These are phyloP conservation scores for Planiliza haematocheilus DNA, from an alignment of 2,113 vertebrate species.

Conservation along the genomic window DNA sequence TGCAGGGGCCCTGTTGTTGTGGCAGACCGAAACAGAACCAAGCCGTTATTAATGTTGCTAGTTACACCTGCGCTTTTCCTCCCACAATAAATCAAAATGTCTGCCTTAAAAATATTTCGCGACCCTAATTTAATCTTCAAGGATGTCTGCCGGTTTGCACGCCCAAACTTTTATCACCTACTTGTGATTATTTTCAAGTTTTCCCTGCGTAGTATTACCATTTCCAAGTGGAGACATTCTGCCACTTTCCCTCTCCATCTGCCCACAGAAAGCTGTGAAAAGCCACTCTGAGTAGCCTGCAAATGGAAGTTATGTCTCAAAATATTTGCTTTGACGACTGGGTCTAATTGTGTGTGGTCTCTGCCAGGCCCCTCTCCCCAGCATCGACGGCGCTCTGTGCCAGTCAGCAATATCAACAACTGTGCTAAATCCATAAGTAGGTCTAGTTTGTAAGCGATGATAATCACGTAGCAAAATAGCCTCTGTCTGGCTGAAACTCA, in stretches of 20 bases:
- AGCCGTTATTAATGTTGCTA: neutral
- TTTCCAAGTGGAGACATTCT: neutral
- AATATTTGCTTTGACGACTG: conserved; percentile 63
- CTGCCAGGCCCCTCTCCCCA: conserved; percentile 45
- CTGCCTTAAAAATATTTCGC: conserved; percentile 4
- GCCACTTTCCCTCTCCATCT: neutral
- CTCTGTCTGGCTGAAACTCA: conserved; percentile 24
- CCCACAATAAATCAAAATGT: neutral
- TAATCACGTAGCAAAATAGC: conserved; percentile 48
- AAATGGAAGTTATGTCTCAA: conserved; percentile 43
- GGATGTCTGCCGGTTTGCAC: conserved; percentile 6
- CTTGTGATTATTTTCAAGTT: conserved; percentile 1
- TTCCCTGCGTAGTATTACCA: neutral
- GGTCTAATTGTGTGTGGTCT: conserved; percentile 43
- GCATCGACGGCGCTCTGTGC: conserved; percentile 35
- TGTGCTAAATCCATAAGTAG: conserved; percentile 51
- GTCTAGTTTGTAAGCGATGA: conserved; percentile 41
- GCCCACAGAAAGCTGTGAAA: conserved; percentile 24
- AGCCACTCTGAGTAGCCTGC: conserved; percentile 25
- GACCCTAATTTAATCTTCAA: neutral
- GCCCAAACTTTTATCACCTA: neutral
- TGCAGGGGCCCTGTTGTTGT: neutral
- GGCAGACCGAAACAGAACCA: neutral
- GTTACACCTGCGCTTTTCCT: neutral
- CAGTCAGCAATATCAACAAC: conserved; percentile 46